Base-by-base conservation (phyloP, 2,113 vertebrate species). In the Lagopus muta region DNA sequence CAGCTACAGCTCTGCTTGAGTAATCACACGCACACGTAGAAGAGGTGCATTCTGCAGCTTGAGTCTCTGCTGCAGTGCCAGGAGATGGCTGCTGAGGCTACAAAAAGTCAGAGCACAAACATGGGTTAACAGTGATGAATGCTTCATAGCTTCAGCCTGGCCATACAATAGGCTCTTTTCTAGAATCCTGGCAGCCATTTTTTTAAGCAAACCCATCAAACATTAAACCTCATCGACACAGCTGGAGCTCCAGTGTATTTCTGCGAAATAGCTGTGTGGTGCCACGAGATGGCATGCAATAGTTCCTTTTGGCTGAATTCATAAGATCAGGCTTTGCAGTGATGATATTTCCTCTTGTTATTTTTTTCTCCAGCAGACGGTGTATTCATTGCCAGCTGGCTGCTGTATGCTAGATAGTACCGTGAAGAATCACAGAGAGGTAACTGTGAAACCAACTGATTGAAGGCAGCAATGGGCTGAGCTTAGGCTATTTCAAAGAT, bases 261-360 rank as follows among this genome's bases (percentile, higher is more conserved):
- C 42, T 1, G 6, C 40, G 64, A 30, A 58, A 2, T 74, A 54
- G 52, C 74, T 7, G 38, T 0, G 8, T 54, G 3, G 34, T 42
- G 77, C 94, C 96, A 88, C 93, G 8, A 92, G 97, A 45, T 76
- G 96, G 97, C 92, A 85, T 4, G 76, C 86, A 4, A 34, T 17
- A 0, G 34, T 70, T 66, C 57, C 24, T 36, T 18, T 67, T 36
- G 11, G 80, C 58, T 21, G 47, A 21, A 14, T 17, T 61, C 6
- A 1, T 34, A 7, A 75, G 16, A 0, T 6, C 2, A 8, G 42
- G 32, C 13, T 48, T 66, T 10, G 55, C 28, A 6, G 3, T 4
- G 7, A n/a, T 73, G 25, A 30, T 1, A 27, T 40, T 64, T 27
- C 6, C 61, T 62, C 24, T 28, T 64, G 17, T 28, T 38, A 38